These are phyloP conservation scores for Elachura formosa DNA, from an alignment of 2,113 vertebrate genomes.

Conservation along the genomic window DNA sequence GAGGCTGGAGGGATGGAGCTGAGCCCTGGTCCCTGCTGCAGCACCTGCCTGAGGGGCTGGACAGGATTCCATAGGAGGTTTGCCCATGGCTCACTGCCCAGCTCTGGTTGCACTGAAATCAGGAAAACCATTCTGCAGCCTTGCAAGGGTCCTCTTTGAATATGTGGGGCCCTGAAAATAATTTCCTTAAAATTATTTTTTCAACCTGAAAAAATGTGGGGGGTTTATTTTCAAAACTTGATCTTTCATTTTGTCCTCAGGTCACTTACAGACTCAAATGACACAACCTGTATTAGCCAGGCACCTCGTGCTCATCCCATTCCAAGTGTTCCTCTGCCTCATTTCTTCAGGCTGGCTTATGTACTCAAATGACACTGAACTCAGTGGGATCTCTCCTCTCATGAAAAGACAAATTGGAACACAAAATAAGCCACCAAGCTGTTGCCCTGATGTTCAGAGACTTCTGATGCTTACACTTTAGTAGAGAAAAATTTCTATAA, in stretches of 20 bases:
- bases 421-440: not conserved
- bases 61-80: not conserved
- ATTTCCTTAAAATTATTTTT: not conserved
- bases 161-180: not conserved
- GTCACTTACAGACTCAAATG: not conserved
- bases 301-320: not conserved
- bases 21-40: not conserved
- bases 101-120: not conserved
- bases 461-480: too few relatives aligned
- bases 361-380: accelerated
- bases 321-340: not conserved
- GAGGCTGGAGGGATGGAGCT: not conserved
- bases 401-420: not conserved
- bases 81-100: not conserved
- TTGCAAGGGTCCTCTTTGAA: not conserved
- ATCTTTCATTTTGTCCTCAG: not conserved
- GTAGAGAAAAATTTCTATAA: too few relatives aligned
- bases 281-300: not conserved
- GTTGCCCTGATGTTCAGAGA: too few relatives aligned
- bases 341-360: not conserved
- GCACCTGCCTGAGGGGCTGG: not conserved
- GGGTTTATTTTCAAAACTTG: not conserved
- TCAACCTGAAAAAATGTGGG: not conserved
- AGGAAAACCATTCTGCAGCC: not conserved
- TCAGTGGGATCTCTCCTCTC: not conserved